Evolutionary conservation across 53 echinoderm and acorn worm species (phyloP), one percentile per base, ranked within the genome.

Genomic region (Crossaster papposus): DNA sequence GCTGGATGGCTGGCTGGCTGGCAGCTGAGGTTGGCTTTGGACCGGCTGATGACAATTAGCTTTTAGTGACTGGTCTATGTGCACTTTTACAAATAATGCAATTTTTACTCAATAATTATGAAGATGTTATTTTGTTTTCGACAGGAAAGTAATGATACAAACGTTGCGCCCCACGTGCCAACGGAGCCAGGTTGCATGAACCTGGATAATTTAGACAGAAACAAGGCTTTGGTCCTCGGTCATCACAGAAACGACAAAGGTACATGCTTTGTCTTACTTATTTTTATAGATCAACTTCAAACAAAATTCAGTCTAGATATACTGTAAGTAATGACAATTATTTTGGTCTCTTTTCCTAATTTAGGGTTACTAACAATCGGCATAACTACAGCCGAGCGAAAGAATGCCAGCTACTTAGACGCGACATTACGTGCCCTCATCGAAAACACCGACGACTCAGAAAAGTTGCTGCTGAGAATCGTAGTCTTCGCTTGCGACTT

Each of bases 401-500:
- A 33, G 75, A 75, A 75, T 20, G 75, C 36, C 36, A 35, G 35
- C 75, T 75, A 75, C 75, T 20, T 75, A 7, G 20, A 35, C 33
- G 8, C 13, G 20, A 75, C 75, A 14, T 33, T 75, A 32, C 11
- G 20, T 10, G 14, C 34, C 20, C 22, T 75, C 20, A 75, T 75
- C 36, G 36, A 75, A 20, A 33, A 33, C 75, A 18, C 36, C 75
- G 31, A 33, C 75, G 75, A 33, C 31, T 18, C 86, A 0, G 91
- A 96, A 44, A 83, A 82, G 17, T 30, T 75, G 33, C 79, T 77
- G 14, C 64, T 91, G 31, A 74, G 30, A 3, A 73, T 96, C 15
- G 90, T 96, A 11, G 68, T 96, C 44, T 94, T 95, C 51, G 81
- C 92, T 17, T 95, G 95, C 17, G 96, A 96, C 55, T 65, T 72